A percentile compares a stretch with the other conserved stretches of the same genome.
Conservation (phyloP, 2,113 vertebrate species). For the Crotophaga sulcirostris region DNA sequence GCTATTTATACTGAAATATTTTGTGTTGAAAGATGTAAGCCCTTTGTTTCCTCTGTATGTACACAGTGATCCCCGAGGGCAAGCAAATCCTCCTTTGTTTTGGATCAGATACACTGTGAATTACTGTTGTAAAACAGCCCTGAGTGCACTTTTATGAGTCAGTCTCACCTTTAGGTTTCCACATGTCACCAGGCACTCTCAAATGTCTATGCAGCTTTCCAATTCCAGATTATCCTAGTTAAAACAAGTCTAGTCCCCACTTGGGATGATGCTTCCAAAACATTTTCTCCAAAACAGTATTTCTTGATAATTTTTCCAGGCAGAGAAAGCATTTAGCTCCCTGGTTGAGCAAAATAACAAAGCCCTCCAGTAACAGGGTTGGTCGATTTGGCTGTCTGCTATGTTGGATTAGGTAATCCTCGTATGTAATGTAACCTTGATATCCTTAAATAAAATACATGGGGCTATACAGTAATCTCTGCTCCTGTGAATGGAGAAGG, state of each 20-base stretch:
- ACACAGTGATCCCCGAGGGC: slow-evolving; percentile 33
- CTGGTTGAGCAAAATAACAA: background rate
- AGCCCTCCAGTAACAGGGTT: background rate
- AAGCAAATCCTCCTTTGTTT: slow-evolving; percentile 59
- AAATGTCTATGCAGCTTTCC: background rate
- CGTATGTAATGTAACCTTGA: background rate
- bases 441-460: background rate
- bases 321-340: background rate
- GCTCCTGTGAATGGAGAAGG: background rate
- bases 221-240: background rate
- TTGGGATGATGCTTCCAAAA: slow-evolving; percentile 23
- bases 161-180: slow-evolving; percentile 25
- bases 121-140: background rate
- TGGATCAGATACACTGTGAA: slow-evolving; percentile 27
- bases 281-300: slow-evolving; percentile 14
- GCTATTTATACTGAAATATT: slow-evolving; percentile 58
- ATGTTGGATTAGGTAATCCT: background rate
- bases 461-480: background rate
- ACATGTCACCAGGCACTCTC: background rate
- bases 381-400: background rate
- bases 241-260: slow-evolving; percentile 11
- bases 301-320: slow-evolving; percentile 22
- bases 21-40: slow-evolving; percentile 55
- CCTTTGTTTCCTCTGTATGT: slow-evolving; percentile 60
- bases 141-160: background rate